Base-by-base conservation (phyloP, 2,113 vertebrate species). In the Arvicanthis niloticus region DNA sequence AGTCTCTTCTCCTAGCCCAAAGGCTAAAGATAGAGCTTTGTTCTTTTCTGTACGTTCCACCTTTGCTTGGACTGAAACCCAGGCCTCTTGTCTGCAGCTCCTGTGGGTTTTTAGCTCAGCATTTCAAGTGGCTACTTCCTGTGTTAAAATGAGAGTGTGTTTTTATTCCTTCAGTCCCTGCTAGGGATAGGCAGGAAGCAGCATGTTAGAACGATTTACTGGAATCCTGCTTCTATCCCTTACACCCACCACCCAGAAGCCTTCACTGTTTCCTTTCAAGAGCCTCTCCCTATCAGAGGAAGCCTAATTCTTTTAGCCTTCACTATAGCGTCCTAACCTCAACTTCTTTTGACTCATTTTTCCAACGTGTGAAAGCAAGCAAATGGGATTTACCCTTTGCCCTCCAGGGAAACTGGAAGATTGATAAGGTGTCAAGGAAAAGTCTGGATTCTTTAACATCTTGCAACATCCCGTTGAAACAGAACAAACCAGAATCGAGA, bases 361-460 rank as follows among this genome's bases (percentile, higher is more conserved):
- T 58, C 82, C 68, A 48, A 11, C 68, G 31, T 89, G 58, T 48
- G 84, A 84, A 94, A 87, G 95, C 87, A 95, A 86, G 73, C 72
- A 96, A 94, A 96, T 60, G 86, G 8, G 78, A 95, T 97, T 97
- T 96, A 68, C 89, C 95, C 89, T 93, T 91, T 91, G 76, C 77
- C 92, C 96, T 76, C 91, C n/a, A 58, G 92, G 78, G 95, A 97
- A 51, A 24, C 37, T 78, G 12, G 45, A 95, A 97, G 96, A 97
- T 95, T 92, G 95, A 96, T 97, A 96, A 94, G 77, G 62, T 62
- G 91, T 95, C 97, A 96, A 65, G 73, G 40, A 95, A 96, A 88
- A 73, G 40, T 48, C 86, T 88, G 73, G 89, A 77, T 96, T 94
- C 96, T 75, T 97, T 92, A 93, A 78, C 88, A 91, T 97, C 94